Conservation (phyloP, 2,888 invertebrate species). For the Oligia latruncula region DNA sequence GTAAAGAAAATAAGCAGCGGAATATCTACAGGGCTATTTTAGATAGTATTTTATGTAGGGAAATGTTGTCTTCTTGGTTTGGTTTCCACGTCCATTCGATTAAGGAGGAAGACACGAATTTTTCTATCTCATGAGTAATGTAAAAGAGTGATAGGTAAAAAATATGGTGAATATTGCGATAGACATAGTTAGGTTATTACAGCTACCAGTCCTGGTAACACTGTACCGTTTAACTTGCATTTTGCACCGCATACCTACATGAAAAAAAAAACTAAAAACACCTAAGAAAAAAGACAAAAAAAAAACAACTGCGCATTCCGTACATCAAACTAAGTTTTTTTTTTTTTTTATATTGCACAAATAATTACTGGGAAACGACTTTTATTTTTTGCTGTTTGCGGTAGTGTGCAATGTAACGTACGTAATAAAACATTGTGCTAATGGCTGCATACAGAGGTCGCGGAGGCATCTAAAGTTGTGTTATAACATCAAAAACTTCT, state of each 20-base stretch:
- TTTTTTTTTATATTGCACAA: too few relatives aligned
- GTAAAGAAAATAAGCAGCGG: constrained; percentile 45
- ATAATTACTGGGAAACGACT: too few relatives aligned
- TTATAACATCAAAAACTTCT: too few relatives aligned
- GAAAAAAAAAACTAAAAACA: too few relatives aligned
- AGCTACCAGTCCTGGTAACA: neutral
- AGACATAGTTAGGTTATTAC: neutral
- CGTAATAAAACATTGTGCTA: too few relatives aligned
- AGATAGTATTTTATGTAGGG: constrained; percentile 43
- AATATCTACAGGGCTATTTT: constrained; percentile 35
- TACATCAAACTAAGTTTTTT: too few relatives aligned
- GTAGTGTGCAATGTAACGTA: too few relatives aligned
- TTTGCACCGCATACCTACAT: neutral
- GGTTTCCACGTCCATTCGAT: constrained; percentile 15
- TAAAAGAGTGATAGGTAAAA: neutral
- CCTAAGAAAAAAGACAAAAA: too few relatives aligned
- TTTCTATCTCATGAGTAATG: neutral
- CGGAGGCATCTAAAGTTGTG: too few relatives aligned
- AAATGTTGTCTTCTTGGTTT: constrained; percentile 26
- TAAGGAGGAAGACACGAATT: neutral
- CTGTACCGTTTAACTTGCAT: neutral
- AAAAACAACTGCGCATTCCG: too few relatives aligned
- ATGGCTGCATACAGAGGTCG: too few relatives aligned
- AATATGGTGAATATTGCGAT: neutral
- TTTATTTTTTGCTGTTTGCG: too few relatives aligned